A percentile compares a stretch with the other conserved stretches of the same genome.
Evolutionary conservation across 2,888 invertebrate genomes (phyloP).

Genomic region (Furcula furcula): DNA sequence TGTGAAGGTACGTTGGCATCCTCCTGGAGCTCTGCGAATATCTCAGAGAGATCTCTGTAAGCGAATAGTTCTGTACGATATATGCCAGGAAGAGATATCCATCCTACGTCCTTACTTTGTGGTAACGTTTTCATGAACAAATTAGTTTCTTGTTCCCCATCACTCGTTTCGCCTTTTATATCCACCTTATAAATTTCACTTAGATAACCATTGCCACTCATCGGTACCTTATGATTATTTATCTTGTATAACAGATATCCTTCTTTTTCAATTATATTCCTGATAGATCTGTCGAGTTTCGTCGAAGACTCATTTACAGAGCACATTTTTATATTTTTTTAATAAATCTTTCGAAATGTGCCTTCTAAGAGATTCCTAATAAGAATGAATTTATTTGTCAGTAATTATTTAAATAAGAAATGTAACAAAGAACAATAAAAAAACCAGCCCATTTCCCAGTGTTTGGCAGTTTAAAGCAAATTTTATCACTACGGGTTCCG

Average conservation of each 20-base stretch:
- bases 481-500: too few relatives aligned
- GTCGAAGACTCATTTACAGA: constrained; percentile 1
- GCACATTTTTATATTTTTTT: neutral
- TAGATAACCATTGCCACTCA: constrained; percentile 44
- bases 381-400: too few relatives aligned
- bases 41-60: constrained; percentile 37
- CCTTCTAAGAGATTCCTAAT: too few relatives aligned
- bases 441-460: too few relatives aligned
- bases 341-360: too few relatives aligned
- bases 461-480: too few relatives aligned
- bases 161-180: constrained; percentile 36
- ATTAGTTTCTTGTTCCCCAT: constrained; percentile 37
- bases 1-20: constrained; percentile 32
- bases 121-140: constrained; percentile 46
- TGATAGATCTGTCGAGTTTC: constrained; percentile 23
- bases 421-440: too few relatives aligned
- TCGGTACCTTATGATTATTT: constrained; percentile 9
- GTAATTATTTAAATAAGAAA: too few relatives aligned
- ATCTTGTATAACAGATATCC: constrained; percentile 6
- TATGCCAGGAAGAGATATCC: constrained; percentile 29
- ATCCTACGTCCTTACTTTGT: constrained; percentile 21
- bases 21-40: constrained; percentile 37
- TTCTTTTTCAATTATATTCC: constrained; percentile 17
- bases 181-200: constrained; percentile 38
- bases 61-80: constrained; percentile 39